A percentile compares a stretch with the other conserved stretches of the same genome.
Conservation (phyloP, 2,113 vertebrate genomes). For the Brachionichthys hirsutus region DNA sequence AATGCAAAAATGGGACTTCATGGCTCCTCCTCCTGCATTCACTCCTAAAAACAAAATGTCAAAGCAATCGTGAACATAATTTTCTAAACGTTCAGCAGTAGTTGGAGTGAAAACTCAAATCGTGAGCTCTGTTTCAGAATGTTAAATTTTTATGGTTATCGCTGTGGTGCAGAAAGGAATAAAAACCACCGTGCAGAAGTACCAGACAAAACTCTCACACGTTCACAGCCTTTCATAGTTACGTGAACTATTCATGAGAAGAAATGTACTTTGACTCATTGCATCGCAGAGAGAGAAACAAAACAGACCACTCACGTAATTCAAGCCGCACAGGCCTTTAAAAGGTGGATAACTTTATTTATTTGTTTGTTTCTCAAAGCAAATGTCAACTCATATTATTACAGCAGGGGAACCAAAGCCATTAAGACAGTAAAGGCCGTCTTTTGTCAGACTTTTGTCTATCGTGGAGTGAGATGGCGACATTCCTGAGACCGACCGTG, state of each 20-base stretch:
- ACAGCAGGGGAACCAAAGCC: constrained; percentile 8
- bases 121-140: constrained; percentile 22
- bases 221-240: constrained; percentile 3
- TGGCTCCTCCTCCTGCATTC: background rate
- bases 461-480: background rate
- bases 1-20: constrained; percentile 12
- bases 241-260: constrained; percentile 37
- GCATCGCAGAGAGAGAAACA: constrained; percentile 1
- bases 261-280: constrained; percentile 21
- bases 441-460: background rate
- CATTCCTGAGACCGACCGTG: background rate
- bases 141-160: background rate
- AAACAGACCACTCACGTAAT: constrained; percentile 11
- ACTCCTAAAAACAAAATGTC: constrained; percentile 5
- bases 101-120: background rate
- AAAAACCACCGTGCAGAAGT: constrained; percentile 3
- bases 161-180: constrained; percentile 10
- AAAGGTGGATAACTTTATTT: constrained; percentile 32
- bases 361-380: constrained; percentile 41
- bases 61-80: background rate
- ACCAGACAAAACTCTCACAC: constrained; percentile 10
- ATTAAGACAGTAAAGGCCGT: constrained; percentile 19
- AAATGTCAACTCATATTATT: constrained; percentile 20
- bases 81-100: background rate
- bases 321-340: constrained; percentile 19